phyloP scores from a whole-genome alignment of 2,888 invertebrate species.

The Mamestra brassicae region DNA sequence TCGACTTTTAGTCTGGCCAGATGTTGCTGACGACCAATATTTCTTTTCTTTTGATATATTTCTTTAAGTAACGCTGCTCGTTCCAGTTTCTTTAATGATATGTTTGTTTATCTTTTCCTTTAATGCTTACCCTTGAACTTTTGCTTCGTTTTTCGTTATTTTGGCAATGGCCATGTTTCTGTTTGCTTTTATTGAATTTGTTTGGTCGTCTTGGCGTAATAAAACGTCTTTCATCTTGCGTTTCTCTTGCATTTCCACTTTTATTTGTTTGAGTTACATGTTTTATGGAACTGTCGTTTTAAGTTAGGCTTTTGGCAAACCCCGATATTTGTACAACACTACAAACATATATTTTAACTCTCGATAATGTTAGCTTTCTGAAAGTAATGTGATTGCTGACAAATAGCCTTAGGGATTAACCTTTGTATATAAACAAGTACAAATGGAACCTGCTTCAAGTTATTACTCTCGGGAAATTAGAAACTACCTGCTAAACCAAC shows the following conservation, averaged over 20 bases:
- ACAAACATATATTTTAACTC: not conserved
- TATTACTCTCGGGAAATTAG: constrained; percentile 38
- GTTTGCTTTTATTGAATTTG: constrained; percentile 21
- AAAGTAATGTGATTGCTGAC: constrained; percentile 17
- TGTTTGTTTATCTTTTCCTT: constrained; percentile 33
- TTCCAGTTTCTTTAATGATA: constrained; percentile 36
- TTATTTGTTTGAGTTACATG: constrained; percentile 16
- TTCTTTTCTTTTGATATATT: constrained; percentile 43
- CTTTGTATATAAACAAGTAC: constrained; percentile 7
- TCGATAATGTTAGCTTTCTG: not conserved
- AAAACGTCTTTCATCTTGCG: constrained; percentile 25
- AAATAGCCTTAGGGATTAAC: constrained; percentile 19
- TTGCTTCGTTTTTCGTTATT: constrained; percentile 1
- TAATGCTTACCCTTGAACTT: constrained; percentile 46
- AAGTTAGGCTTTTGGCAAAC: not conserved
- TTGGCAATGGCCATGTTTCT: constrained; percentile 36
- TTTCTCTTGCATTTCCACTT: constrained; percentile 2
- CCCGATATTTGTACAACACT: not conserved
- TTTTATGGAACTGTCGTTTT: constrained; percentile 8
- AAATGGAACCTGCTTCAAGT: not conserved
- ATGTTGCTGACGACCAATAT: constrained; percentile 40
- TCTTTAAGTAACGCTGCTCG: constrained; percentile 14
- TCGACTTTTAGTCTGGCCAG: constrained; percentile 21
- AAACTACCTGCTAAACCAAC: not conserved
- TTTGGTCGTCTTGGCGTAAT: constrained; percentile 21